phyloP scores from a whole-genome alignment of 2,888 invertebrate species.

The Mongoloraphidia duomilia region DNA sequence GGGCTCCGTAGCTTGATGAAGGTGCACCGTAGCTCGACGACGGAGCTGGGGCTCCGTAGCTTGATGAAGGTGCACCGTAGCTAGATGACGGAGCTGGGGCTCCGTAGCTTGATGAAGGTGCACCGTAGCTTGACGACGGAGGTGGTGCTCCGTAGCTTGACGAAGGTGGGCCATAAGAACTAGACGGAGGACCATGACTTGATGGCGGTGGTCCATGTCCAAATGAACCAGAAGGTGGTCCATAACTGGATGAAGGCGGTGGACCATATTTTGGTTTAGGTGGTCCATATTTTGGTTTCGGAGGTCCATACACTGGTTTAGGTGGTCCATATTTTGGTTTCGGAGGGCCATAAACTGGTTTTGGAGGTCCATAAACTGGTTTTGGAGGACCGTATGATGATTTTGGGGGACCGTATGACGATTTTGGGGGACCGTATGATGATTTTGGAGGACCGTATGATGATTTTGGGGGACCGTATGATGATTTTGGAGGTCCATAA shows the following conservation, averaged over 20 bases:
- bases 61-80: too few relatives aligned
- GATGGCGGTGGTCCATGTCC: conserved; percentile 3
- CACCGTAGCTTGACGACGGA: too few relatives aligned
- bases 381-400: conserved; percentile 13
- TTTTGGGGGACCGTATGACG: conserved; percentile 14
- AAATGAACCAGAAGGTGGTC: conserved; percentile 10
- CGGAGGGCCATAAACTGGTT: conserved; percentile 17
- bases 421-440: conserved; percentile 16
- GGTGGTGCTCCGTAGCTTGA: conserved; percentile 10
- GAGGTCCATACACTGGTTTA: conserved; percentile 6
- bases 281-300: conserved; percentile 7
- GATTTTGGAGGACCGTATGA: conserved; percentile 16
- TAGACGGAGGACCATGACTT: conserved; percentile 2
- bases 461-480: conserved; percentile 15
- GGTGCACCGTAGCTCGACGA: conserved; percentile 10
- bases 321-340: conserved; percentile 17
- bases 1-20: conserved; percentile 9
- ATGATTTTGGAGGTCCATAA: conserved; percentile 14
- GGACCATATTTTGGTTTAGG: conserved; percentile 12
- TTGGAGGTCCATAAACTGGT: conserved; percentile 18
- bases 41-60: too few relatives aligned
- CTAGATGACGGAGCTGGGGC: too few relatives aligned
- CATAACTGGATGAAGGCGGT: conserved; percentile 14
- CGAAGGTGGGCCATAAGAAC: conserved; percentile 15
- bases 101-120: too few relatives aligned